phyloP scores from a whole-genome alignment of 1,140 invertebrate species.

The Epicauta chinensis region DNA sequence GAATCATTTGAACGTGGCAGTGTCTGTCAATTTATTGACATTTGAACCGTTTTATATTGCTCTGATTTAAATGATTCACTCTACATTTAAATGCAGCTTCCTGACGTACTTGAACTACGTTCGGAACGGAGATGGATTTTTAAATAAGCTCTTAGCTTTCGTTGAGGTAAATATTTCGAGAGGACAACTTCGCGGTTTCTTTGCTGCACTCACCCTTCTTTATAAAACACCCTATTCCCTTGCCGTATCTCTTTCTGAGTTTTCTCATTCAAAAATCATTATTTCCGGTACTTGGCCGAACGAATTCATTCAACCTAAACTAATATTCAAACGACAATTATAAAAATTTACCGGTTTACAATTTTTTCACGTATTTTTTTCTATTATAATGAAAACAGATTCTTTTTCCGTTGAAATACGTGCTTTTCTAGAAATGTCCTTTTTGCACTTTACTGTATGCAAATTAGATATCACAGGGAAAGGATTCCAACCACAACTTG shows the following conservation, averaged over 20 bases:
- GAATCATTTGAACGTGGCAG: constrained; percentile 18
- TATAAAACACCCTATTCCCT: constrained; percentile 3
- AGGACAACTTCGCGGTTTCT: constrained; percentile 18
- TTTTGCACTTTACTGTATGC: constrained; percentile 12
- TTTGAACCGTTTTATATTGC: constrained; percentile 25
- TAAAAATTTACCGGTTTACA: too few species aligned
- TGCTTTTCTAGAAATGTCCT: constrained; percentile 3
- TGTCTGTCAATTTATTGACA: constrained; percentile 25
- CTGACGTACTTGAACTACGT: constrained; percentile 21
- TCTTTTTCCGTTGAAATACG: background rate
- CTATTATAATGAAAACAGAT: too few species aligned
- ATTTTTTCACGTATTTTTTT: too few species aligned
- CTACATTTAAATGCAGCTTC: constrained; percentile 27
- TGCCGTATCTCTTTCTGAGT: background rate
- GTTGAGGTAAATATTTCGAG: constrained; percentile 21
- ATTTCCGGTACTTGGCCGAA: constrained; percentile 8
- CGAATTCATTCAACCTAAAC: constrained; percentile 9
- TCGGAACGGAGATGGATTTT: constrained; percentile 29
- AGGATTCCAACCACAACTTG: constrained; percentile 13
- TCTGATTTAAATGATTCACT: constrained; percentile 27
- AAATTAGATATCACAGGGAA: constrained; percentile 10
- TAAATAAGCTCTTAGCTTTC: constrained; percentile 25
- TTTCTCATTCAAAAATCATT: constrained; percentile 16
- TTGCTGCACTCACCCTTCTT: background rate
- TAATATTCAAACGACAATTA: background rate